Evolutionary conservation across 1,140 invertebrate species (phyloP).

Genomic region (Drosophila orena): DNA sequence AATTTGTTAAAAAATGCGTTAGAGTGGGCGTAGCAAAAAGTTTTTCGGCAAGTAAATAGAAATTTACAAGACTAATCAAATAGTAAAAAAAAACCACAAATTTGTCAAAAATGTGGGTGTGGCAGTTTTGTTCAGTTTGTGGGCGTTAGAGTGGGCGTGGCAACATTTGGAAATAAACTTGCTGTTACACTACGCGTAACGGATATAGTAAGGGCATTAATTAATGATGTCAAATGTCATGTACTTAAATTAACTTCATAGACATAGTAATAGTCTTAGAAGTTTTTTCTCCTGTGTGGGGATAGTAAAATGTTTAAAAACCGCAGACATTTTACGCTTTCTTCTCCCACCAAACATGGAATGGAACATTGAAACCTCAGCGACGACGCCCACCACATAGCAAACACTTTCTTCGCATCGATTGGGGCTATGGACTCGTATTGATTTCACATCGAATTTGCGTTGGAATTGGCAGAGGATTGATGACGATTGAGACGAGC

Average conservation of each 20-base stretch:
- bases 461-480: constrained; percentile 23
- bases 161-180: too few relatives aligned
- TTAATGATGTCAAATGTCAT: not conserved
- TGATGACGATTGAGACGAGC: constrained; percentile 24
- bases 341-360: constrained; percentile 29
- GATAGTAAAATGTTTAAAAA: not conserved
- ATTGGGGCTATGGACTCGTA: constrained; percentile 2
- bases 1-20: too few relatives aligned
- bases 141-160: too few relatives aligned
- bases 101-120: too few relatives aligned
- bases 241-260: not conserved
- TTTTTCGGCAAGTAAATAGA: too few relatives aligned
- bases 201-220: not conserved
- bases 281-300: not conserved
- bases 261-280: not conserved
- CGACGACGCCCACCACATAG: constrained; percentile 45
- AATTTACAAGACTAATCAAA: too few relatives aligned
- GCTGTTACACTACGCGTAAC: too few relatives aligned
- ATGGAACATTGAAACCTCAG: not conserved
- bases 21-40: too few relatives aligned
- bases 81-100: too few relatives aligned
- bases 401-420: constrained; percentile 55
- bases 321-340: constrained; percentile 52
- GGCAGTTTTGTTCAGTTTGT: too few relatives aligned
- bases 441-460: constrained; percentile 25